Conservation (phyloP, 1,140 invertebrate genomes). For the Zaprionus inermis region DNA sequence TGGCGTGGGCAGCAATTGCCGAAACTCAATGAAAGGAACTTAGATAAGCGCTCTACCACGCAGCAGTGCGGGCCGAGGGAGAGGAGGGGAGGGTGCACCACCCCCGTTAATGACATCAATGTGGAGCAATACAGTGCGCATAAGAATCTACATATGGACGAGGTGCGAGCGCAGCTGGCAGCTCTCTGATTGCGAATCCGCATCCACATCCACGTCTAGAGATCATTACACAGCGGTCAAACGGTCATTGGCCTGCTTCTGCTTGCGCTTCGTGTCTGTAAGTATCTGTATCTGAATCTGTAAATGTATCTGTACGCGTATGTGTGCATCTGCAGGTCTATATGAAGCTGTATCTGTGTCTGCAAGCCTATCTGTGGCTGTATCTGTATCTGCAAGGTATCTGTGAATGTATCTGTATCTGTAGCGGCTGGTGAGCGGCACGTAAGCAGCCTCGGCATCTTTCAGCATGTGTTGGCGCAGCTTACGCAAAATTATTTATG, state of each 20-base stretch:
- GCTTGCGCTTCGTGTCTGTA: conserved; percentile 36
- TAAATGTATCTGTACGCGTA: conserved; percentile 22
- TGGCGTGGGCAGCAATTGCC: conserved; percentile 59
- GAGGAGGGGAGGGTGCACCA: too few relatives aligned
- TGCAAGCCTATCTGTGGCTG: conserved; percentile 23
- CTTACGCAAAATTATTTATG: conserved; percentile 82
- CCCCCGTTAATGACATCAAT: conserved; percentile 68
- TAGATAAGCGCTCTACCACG: conserved; percentile 53
- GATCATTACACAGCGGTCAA: conserved; percentile 80
- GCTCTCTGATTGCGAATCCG: conserved; percentile 19
- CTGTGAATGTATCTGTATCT: conserved; percentile 1
- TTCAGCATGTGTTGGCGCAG: conserved; percentile 65
- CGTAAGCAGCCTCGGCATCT: conserved; percentile 74
- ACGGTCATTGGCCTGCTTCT: conserved; percentile 80
- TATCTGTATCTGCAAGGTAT: conserved; percentile 12
- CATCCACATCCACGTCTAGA: conserved; percentile 29
- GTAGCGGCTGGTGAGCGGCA: conserved; percentile 37
- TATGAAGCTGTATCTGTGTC: conserved; percentile 28
- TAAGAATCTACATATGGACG: conserved; percentile 63
- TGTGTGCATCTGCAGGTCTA: conserved; percentile 15
- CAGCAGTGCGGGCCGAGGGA: too few relatives aligned
- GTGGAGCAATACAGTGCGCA: conserved; percentile 27
- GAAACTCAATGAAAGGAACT: conserved; percentile 74
- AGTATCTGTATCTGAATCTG: conserved; percentile 36
- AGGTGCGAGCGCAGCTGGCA: conserved; percentile 17